phyloP scores from a whole-genome alignment of 2,888 invertebrate species.

The Apocheima hispidaria region DNA sequence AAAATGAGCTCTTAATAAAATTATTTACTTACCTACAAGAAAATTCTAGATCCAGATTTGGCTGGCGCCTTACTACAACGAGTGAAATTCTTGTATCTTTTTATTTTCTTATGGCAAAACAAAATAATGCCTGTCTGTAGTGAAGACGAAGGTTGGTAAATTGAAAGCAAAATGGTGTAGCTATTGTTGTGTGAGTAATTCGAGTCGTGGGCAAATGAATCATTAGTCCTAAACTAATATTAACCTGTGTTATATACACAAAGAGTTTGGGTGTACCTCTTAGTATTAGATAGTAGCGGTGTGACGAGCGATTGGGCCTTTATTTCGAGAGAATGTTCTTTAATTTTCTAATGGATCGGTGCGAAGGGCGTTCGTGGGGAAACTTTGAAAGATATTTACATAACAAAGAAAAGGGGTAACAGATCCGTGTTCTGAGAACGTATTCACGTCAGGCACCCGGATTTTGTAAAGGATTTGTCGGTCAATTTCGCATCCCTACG shows the following conservation, averaged over 20 bases:
- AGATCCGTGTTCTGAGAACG: slow-evolving; percentile 69
- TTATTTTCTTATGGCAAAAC: slow-evolving; percentile 30
- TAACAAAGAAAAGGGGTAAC: slow-evolving; percentile 78
- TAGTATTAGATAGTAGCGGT: slow-evolving; percentile 53
- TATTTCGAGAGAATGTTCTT: slow-evolving; percentile 73
- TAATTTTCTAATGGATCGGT: slow-evolving; percentile 81
- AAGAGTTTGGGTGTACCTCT: slow-evolving; percentile 63
- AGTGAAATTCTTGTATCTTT: slow-evolving; percentile 30
- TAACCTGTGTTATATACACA: slow-evolving; percentile 70
- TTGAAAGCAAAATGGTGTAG: slow-evolving; percentile 52
- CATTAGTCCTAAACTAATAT: slow-evolving; percentile 80
- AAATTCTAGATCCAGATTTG: slow-evolving; percentile 32
- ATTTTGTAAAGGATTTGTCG: slow-evolving; percentile 74
- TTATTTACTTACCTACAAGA: slow-evolving; percentile 33
- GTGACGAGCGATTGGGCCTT: slow-evolving; percentile 53
- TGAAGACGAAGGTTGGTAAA: slow-evolving; percentile 43
- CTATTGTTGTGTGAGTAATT: slow-evolving; percentile 58
- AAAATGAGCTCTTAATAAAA: slow-evolving; percentile 39
- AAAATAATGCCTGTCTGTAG: slow-evolving; percentile 33
- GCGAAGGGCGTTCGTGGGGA: slow-evolving; percentile 73
- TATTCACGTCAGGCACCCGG: slow-evolving; percentile 74
- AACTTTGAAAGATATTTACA: slow-evolving; percentile 79
- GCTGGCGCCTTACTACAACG: slow-evolving; percentile 30
- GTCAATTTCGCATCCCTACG: slow-evolving; percentile 70
- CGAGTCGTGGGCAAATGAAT: slow-evolving; percentile 69